Evolutionary conservation across 2,797 vertebrate species (phyloP).

Genomic region (Poeciliopsis infans): DNA sequence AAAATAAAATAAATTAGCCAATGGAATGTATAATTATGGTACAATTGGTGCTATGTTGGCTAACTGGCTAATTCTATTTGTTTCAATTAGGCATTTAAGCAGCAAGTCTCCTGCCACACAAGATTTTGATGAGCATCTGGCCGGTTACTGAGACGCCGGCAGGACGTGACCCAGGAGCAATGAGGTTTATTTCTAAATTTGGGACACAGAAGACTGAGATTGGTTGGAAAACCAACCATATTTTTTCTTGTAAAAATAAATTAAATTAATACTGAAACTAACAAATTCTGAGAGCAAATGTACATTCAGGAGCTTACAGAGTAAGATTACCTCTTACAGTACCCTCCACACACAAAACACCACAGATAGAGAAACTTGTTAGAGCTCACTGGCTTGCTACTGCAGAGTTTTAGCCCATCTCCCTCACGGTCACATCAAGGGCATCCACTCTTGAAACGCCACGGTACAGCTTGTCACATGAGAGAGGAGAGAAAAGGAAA

Average conservation of each 20-base stretch:
- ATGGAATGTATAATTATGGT: neutral
- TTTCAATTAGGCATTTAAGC: neutral
- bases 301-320: slow-evolving; percentile 19
- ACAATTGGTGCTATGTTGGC: neutral
- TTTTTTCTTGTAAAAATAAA: slow-evolving; percentile 28
- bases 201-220: slow-evolving; percentile 25
- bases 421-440: slow-evolving; percentile 79
- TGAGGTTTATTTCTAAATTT: slow-evolving; percentile 24
- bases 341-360: slow-evolving; percentile 13
- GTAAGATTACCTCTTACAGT: slow-evolving; percentile 25
- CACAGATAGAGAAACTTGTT: slow-evolving; percentile 34
- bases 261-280: slow-evolving; percentile 39
- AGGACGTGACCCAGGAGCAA: neutral
- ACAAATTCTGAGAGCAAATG: slow-evolving; percentile 10
- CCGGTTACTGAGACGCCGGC: neutral
- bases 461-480: slow-evolving; percentile 49
- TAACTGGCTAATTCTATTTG: neutral
- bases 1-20: neutral
- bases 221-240: slow-evolving; percentile 33
- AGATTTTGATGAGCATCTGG: slow-evolving; percentile 1
- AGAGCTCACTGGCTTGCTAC: slow-evolving; percentile 55
- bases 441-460: slow-evolving; percentile 61
- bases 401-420: slow-evolving; percentile 67
- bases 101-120: neutral
- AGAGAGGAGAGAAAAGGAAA: slow-evolving; percentile 21